Evolutionary conservation across 1,140 invertebrate species (phyloP).

Genomic region (Hylaeus anthracinus): DNA sequence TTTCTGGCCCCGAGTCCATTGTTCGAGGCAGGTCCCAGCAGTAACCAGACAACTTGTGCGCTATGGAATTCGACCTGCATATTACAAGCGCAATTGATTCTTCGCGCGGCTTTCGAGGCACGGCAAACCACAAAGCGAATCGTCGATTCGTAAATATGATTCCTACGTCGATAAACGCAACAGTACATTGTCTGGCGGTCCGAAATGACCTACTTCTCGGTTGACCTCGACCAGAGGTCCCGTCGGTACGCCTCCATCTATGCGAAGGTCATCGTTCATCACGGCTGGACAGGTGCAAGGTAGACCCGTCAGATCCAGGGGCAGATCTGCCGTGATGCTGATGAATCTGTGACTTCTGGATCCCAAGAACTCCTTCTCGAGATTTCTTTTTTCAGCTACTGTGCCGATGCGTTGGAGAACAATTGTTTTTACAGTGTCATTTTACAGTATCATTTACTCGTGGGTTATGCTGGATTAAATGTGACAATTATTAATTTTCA

Average conservation of each 20-base stretch:
- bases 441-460: no score
- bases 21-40: no score
- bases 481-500: no score
- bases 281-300: constrained; percentile 6
- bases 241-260: constrained; percentile 4
- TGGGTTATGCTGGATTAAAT: no score
- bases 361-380: no score
- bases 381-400: no score
- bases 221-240: neutral
- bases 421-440: no score
- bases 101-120: neutral
- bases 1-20: no score
- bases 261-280: constrained; percentile 23
- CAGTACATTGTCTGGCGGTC: neutral
- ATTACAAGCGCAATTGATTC: neutral
- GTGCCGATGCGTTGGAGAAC: no score
- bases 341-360: no score
- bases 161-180: neutral
- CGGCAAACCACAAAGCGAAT: neutral
- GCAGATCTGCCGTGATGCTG: neutral
- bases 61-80: neutral
- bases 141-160: constrained; percentile 5
- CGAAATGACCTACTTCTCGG: constrained; percentile 23
- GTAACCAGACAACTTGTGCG: neutral
- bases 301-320: neutral